These are phyloP conservation scores for Aspidoscelis tigris DNA, from an alignment of 2,113 vertebrate species.

Conservation along the genomic window DNA sequence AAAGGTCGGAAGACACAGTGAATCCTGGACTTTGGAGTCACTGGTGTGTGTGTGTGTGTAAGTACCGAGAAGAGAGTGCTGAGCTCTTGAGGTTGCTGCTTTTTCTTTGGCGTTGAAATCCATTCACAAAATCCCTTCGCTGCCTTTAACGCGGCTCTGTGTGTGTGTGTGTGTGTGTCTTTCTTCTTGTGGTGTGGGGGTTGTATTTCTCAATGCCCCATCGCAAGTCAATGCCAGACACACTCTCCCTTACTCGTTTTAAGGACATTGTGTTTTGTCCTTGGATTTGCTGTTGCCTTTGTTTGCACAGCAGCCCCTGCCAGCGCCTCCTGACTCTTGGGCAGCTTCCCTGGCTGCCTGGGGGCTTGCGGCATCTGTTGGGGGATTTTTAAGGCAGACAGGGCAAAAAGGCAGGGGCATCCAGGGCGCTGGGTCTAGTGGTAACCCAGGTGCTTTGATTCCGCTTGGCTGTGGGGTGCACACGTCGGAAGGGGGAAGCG, in stretches of 20 bases:
- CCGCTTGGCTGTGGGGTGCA: background rate
- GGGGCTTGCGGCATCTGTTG: background rate
- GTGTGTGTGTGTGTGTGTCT: background rate
- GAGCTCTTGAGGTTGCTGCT: background rate
- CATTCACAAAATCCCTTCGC: constrained; percentile 8
- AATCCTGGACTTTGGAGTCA: background rate
- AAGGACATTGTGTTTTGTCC: constrained; percentile 64
- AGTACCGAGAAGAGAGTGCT: background rate
- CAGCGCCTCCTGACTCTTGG: constrained; percentile 55
- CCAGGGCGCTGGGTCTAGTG: background rate
- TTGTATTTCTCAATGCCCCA: background rate
- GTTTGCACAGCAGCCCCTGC: constrained; percentile 45
- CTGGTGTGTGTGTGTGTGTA: background rate
- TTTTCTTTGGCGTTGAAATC: background rate
- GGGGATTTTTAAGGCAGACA: background rate
- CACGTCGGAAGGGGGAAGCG: background rate
- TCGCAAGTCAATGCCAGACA: constrained; percentile 13
- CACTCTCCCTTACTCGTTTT: constrained; percentile 36
- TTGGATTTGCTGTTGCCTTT: constrained; percentile 35
- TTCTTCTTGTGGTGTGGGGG: background rate
- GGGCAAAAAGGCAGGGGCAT: too few species aligned
- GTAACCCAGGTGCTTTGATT: background rate
- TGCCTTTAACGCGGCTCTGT: background rate
- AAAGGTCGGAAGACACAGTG: background rate
- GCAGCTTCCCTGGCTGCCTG: constrained; percentile 24